Base-by-base conservation (phyloP, 2,888 invertebrate genomes). In the Calliopum simillimum region DNA sequence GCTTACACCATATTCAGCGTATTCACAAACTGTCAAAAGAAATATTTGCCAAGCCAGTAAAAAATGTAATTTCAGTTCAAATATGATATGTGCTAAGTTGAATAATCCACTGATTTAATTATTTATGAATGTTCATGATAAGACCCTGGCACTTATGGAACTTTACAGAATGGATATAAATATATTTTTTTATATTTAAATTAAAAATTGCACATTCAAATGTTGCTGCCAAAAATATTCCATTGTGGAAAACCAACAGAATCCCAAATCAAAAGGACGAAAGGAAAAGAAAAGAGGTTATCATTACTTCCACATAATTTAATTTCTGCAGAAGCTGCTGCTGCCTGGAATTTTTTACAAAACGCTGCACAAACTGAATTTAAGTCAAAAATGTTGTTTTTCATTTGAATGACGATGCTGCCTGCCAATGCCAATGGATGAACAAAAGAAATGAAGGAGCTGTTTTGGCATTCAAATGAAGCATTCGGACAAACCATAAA, bases 241-340 rank as follows among this genome's bases (percentile, higher is more conserved):
- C 59, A 58, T 11, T 46, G 61, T 44, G 44, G 14, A 46, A 47
- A 33, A 33, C 33, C 33, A 33, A 33, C 33, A 33, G 33, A 33
- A 33, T 33, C 25, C 58, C 58, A 16, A 44, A 19, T 14, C 33
- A 16, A 49, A n/a, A n/a, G n/a, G n/a, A n/a, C n/a, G n/a, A n/a
- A n/a, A 67, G 21, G 56, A 67, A 33, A 5, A 33, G 5, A 33
- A 33, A 41, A 33, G 16, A 49, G 61, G 59, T 67, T 67, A 67
- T 67, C 67, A 67, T 67, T 67, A 67, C 33, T 67, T 67, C 67
- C 67, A 67, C 59, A 58, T 67, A 67, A 67, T 67, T 67, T 67
- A 67, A 67, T 59, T 58, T 59, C 19, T 49, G 49, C 67, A 59
- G 53, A 65, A 44, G 44, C 55, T 65, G 43, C 13, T 61, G 61